These are phyloP conservation scores for Girardinus metallicus DNA, from an alignment of 2,797 vertebrate species.

Conservation along the genomic window DNA sequence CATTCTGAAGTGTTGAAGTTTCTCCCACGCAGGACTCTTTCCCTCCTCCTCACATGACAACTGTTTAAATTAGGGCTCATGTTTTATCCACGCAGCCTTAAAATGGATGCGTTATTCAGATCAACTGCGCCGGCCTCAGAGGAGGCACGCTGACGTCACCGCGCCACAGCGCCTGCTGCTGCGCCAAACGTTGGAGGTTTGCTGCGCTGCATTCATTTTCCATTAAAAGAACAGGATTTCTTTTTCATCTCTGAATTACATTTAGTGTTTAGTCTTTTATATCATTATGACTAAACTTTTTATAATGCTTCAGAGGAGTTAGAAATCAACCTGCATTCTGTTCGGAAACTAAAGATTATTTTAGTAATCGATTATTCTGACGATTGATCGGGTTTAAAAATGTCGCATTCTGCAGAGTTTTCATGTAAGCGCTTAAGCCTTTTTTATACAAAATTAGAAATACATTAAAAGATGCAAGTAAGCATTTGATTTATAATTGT, in stretches of 20 bases:
- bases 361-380: no score
- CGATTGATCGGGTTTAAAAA: no score
- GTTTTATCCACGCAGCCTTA: constrained; percentile 35
- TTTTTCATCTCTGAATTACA: neutral
- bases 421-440: no score
- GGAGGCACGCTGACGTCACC: neutral
- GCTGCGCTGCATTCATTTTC: neutral
- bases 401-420: no score
- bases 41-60: constrained; percentile 43
- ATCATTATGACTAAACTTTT: neutral
- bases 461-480: no score
- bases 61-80: constrained; percentile 45
- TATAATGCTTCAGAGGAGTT: neutral
- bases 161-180: constrained; percentile 2
- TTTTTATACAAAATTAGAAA: no score
- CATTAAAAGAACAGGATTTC: neutral
- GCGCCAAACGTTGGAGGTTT: neutral
- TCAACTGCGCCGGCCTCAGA: constrained; percentile 12
- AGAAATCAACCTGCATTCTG: neutral
- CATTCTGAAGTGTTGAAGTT: constrained; percentile 28
- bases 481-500: no score
- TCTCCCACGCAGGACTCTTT: constrained; percentile 36
- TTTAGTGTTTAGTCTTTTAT: neutral
- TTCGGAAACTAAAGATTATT: neutral
- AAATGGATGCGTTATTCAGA: constrained; percentile 36